phyloP scores from a whole-genome alignment of 2,888 invertebrate genomes.

The Eupeodes luniger region DNA sequence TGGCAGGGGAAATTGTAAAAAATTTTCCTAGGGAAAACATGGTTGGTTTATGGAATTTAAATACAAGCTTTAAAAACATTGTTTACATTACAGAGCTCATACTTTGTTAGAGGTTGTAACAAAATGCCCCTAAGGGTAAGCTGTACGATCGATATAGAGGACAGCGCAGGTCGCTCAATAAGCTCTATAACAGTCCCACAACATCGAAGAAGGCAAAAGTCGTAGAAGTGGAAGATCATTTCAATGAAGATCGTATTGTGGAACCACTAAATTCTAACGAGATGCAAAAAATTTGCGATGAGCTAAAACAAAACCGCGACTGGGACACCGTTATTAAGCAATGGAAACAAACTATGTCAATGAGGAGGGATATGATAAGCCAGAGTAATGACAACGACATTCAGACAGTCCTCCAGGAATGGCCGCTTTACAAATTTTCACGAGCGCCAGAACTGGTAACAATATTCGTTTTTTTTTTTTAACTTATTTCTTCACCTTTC shows the following conservation, averaged over 20 bases:
- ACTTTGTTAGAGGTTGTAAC: background rate
- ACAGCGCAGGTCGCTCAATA: background rate
- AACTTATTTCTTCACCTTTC: background rate
- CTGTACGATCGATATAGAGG: slow-evolving; percentile 8
- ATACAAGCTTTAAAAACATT: background rate
- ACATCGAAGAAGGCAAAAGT: background rate
- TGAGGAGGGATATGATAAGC: slow-evolving; percentile 1
- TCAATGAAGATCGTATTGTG: background rate
- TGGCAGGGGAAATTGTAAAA: background rate
- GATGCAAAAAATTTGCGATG: background rate
- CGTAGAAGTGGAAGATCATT: background rate
- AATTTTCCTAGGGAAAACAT: background rate
- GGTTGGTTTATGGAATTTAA: background rate
- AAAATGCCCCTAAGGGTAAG: slow-evolving; percentile 2
- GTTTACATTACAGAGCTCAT: slow-evolving; percentile 1
- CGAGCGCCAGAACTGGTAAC: background rate
- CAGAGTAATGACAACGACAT: background rate
- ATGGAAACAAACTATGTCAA: background rate
- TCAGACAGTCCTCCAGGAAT: background rate
- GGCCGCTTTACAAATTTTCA: background rate
- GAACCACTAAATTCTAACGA: background rate
- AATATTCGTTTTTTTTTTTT: no score
- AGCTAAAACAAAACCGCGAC: background rate
- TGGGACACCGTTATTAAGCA: background rate
- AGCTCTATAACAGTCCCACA: background rate